Evolutionary conservation across 2,113 vertebrate genomes (phyloP), one percentile per base, ranked within the genome.

Genomic region (Sylvilagus bachmani): DNA sequence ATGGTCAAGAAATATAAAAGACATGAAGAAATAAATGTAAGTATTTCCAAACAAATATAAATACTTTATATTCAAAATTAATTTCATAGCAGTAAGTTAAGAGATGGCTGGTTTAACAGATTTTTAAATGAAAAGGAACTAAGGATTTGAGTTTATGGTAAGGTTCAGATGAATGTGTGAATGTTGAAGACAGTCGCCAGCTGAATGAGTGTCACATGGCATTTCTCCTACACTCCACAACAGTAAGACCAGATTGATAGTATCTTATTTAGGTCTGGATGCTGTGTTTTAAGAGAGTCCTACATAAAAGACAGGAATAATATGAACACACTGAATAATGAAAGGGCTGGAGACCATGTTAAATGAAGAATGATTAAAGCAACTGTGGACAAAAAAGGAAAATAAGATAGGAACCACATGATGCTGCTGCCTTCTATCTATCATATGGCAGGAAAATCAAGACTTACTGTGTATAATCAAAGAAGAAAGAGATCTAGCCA

Each of bases 311-410:
- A 73, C 49, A 92, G 51, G 13, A 66, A 87, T 64, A 89, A 0
- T 33, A 70, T 33, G 44, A 91, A 33, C 53, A 91, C 33, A 75
- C 5, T 36, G 61, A 61, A 62, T 62, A 22, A 62, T 66, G 31
- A 85, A 77, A 33, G 19, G 16, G 24, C 53, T 84, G 80, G 75
- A 91, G 93, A 90, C 24, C 22, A 38, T 53, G 25, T 62, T 51
- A 31, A 33, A 79, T 6, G 36, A 83, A 86, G 44, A 87, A 71
- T 2, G 62, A 22, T 11, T 36, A 33, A 87, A 90, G 21, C 29
- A 93, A 77, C 25, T 91, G 33, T 7, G 24, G 53, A 81, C 44
- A 73, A 64, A 90, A 90, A 74, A 77, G 55, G 94, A 94, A 93
- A 93, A 27, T 38, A 77, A 66, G 14, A 51, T 14, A 33, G 24